Evolutionary conservation across 2,113 vertebrate species (phyloP).

Genomic region (Phyllostomus discolor): DNA sequence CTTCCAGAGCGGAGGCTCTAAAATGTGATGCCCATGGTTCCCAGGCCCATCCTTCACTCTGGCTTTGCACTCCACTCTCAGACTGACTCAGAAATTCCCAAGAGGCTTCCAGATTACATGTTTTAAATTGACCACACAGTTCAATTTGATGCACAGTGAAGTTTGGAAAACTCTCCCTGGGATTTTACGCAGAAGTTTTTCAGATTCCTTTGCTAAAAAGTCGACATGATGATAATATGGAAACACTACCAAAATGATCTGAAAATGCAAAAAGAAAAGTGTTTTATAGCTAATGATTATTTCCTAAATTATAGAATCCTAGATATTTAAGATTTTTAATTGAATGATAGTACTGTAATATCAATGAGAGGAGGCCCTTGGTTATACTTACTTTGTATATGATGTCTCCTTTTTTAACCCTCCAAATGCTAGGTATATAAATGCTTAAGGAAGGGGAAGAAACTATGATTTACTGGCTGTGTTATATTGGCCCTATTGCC

Average conservation of each 20-base stretch:
- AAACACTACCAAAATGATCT: not conserved
- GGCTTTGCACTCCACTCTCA: not conserved
- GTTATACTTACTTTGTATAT: not conserved
- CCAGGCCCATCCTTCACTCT: not conserved
- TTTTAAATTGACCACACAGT: not conserved
- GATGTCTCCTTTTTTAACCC: not conserved
- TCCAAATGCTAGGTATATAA: not conserved
- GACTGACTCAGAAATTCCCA: not conserved
- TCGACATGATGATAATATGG: not conserved
- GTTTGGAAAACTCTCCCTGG: not conserved
- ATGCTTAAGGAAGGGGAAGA: not conserved
- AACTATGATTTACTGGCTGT: not conserved
- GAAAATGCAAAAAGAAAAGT: not conserved
- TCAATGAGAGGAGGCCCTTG: not conserved
- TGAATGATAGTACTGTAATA: not conserved
- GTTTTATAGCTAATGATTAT: not conserved
- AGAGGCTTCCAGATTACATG: not conserved
- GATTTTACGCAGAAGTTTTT: not conserved
- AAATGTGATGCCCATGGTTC: not conserved
- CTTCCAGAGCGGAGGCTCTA: not conserved
- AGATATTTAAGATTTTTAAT: not conserved
- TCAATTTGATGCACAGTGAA: not conserved
- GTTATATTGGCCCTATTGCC: not conserved
- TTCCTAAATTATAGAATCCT: not conserved
- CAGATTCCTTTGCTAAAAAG: not conserved